Base-by-base conservation (phyloP, 53 echinoderm and acorn worm species). In the Temnopleurus reevesii region DNA sequence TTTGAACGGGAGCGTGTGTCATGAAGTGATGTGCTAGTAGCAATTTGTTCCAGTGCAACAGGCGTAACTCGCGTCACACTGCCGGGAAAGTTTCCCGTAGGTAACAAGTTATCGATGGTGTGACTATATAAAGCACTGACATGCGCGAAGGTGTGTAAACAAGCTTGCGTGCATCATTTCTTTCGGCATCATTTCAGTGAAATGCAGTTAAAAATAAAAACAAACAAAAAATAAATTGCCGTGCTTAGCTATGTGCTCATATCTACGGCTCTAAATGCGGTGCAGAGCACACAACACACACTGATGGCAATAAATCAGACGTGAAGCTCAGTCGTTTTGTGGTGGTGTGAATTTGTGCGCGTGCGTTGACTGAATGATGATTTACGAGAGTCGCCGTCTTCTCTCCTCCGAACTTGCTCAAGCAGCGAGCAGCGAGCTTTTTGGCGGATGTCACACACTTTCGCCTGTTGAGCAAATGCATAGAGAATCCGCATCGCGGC, bases 211-310 rank as follows among this genome's bases (percentile, higher is more conserved):
- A 87, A 87, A 87, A 87, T 66, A 66, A 87, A 87, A 87, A 87
- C 29, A 49, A 87, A 86, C 64, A 64, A 66, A 87, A 86, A 87
- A 87, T 29, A 87, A 87, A 87, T 66, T 28, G 21, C 71, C 71
- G 88, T 87, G 88, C 88, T 87, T 60, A 59, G 88, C 88, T 87
- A 87, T 65, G 88, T 87, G 88, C 88, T 87, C 88, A 87, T 71
- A 6, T 87, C 88, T 87, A 87, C 31, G 46, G 88, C 88, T 87
- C 49, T 66, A 18, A 55, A 87, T 87, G 88, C 88, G 54, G 88
- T 86, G 86, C 86, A 71, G 49, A 66, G 88, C 88, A 65, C 88
- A 87, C 88, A 49, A 87, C 88, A 87, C 64, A 86, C 88, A 66
- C 65, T 59, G 85, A 44, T 41, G 53, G 55, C 54, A 55, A 55